These are phyloP conservation scores for Lagria hirta DNA, from an alignment of 2,888 invertebrate species.

Conservation along the genomic window DNA sequence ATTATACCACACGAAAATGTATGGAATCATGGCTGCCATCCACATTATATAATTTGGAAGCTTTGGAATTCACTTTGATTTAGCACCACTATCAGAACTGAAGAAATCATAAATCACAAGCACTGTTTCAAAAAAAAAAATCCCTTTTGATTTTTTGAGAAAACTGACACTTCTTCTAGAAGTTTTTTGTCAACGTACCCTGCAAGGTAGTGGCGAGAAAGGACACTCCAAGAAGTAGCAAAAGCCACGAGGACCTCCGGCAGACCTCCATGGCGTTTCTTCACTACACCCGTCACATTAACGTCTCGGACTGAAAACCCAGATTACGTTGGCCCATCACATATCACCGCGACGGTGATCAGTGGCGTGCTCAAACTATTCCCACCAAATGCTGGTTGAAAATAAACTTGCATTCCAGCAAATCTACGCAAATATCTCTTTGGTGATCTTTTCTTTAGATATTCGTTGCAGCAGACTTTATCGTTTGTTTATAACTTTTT, in stretches of 20 bases:
- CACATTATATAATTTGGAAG: constrained; percentile 42
- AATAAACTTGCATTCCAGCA: background rate
- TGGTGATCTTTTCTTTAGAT: no score
- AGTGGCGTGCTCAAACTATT: constrained; percentile 40
- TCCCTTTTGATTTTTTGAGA: no score
- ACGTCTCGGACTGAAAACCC: constrained; percentile 53
- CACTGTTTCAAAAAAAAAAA: constrained; percentile 10
- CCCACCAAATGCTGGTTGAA: background rate
- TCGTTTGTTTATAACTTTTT: no score
- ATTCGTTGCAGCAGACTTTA: no score
- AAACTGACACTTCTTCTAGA: constrained; percentile 12
- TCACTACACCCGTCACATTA: constrained; percentile 54
- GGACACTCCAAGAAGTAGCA: constrained; percentile 58
- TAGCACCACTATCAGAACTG: constrained; percentile 13
- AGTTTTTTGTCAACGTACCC: constrained; percentile 54
- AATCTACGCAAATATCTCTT: background rate
- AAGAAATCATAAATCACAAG: constrained; percentile 4
- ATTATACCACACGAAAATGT: constrained; percentile 38
- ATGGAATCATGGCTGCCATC: constrained; percentile 40
- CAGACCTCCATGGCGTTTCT: constrained; percentile 60
- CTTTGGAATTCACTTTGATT: constrained; percentile 20
- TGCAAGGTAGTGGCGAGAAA: constrained; percentile 60
- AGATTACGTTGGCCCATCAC: constrained; percentile 49
- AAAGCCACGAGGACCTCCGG: constrained; percentile 59
- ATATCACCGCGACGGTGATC: constrained; percentile 47